Percentiles rank a stretch among this genome's conserved stretches.
Conservation (phyloP, 1,140 invertebrate species). For the Nephila pilipes region DNA sequence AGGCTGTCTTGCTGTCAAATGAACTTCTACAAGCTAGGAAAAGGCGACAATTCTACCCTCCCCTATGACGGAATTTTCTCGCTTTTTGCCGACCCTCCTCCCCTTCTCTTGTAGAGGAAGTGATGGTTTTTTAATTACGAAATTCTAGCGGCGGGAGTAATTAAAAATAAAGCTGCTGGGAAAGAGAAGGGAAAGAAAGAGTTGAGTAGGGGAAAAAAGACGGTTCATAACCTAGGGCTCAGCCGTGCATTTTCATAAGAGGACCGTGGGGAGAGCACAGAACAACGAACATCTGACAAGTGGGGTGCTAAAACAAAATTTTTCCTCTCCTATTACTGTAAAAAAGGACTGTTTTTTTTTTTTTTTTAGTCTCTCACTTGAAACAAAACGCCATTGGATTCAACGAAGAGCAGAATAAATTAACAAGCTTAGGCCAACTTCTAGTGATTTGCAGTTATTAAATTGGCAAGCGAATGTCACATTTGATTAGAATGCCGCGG, state of each 20-base stretch:
- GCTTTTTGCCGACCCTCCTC: slow-evolving; percentile 30
- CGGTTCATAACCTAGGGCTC: slow-evolving; percentile 12
- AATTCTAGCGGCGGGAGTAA: slow-evolving; percentile 68
- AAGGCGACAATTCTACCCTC: not conserved
- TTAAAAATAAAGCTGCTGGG: slow-evolving; percentile 62
- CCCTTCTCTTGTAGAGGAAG: slow-evolving; percentile 41
- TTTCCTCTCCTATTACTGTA: not conserved
- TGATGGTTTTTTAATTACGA: slow-evolving; percentile 77
- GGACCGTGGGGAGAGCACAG: not conserved
- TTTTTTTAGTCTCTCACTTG: not conserved
- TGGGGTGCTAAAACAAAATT: not conserved
- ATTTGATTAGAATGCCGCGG: slow-evolving; percentile 17
- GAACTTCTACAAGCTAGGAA: slow-evolving; percentile 47
- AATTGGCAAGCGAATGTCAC: slow-evolving; percentile 1
- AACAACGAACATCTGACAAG: slow-evolving; percentile 38
- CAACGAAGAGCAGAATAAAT: slow-evolving; percentile 12
- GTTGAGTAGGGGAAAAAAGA: slow-evolving; percentile 23
- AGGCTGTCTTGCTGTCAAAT: slow-evolving; percentile 66
- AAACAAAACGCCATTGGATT: slow-evolving; percentile 11
- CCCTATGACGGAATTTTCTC: not conserved
- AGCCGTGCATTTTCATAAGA: slow-evolving; percentile 43
- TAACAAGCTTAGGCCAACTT: not conserved
- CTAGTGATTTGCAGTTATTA: slow-evolving; percentile 23
- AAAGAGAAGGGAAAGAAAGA: slow-evolving; percentile 50
- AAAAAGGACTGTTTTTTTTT: not conserved